Evolutionary conservation across 2,888 invertebrate species (phyloP).

Genomic region (Euphydryas editha): DNA sequence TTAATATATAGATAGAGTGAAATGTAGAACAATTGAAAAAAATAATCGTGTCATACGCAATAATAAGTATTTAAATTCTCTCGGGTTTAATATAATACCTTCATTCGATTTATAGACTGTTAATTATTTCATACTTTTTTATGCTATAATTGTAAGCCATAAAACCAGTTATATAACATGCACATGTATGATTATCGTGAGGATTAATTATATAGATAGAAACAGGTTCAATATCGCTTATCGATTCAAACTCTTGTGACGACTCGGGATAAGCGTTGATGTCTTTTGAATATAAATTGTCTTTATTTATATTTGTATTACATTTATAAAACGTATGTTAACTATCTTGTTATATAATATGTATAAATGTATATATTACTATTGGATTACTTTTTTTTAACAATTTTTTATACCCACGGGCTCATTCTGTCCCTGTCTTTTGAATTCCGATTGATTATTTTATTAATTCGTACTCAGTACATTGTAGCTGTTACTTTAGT

Average conservation of each 20-base stretch:
- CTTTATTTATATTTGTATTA: neutral
- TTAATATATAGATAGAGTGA: too few species aligned
- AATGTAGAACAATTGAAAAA: too few species aligned
- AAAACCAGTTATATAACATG: conserved; percentile 25
- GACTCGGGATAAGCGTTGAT: conserved; percentile 47
- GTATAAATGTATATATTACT: neutral
- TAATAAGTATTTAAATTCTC: neutral
- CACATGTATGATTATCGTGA: conserved; percentile 6
- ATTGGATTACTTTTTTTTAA: too few species aligned
- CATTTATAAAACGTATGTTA: neutral
- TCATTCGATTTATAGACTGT: neutral
- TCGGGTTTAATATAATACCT: neutral
- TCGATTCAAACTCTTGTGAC: conserved; percentile 17
- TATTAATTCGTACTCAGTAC: too few species aligned
- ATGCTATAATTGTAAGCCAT: conserved; percentile 15
- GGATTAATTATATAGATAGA: conserved; percentile 24
- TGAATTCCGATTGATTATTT: too few species aligned
- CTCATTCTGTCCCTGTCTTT: too few species aligned
- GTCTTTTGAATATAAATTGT: conserved; percentile 51
- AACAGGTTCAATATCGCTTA: conserved; percentile 23
- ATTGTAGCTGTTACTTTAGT: too few species aligned
- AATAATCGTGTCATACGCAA: neutral
- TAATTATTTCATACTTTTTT: conserved; percentile 13
- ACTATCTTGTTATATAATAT: neutral
- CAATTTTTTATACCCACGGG: too few species aligned